Conservation (phyloP, 92 coral and sea anemone species). For the Scolanthus callimorphus region DNA sequence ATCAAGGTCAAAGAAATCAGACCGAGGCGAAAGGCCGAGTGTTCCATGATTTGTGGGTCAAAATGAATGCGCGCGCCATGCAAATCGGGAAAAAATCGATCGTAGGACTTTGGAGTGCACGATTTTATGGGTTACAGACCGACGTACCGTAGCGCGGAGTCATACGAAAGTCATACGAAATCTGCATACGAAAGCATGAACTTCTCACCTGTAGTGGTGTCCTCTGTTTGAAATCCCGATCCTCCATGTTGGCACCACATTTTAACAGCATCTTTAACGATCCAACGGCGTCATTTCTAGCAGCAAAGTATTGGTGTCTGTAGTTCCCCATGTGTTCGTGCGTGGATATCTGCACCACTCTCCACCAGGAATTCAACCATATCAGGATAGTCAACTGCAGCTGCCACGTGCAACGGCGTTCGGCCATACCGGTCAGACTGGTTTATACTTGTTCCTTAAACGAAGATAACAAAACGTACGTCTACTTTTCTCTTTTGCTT, state of each 20-base stretch:
- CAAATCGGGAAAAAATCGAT: too few species aligned
- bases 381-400: constrained; percentile 96
- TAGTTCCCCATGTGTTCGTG: constrained; percentile 69
- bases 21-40: too few species aligned
- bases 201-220: constrained; percentile 87
- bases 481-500: too few species aligned
- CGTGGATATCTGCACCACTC: constrained; percentile 77
- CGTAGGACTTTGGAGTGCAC: too few species aligned
- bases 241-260: constrained; percentile 80
- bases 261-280: constrained; percentile 83
- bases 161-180: too few species aligned
- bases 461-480: neutral
- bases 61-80: too few species aligned
- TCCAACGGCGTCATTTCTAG: constrained; percentile 82
- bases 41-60: too few species aligned
- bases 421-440: constrained; percentile 89
- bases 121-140: too few species aligned
- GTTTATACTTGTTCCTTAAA: constrained; percentile 69
- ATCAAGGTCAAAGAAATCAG: too few species aligned
- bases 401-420: constrained; percentile 89
- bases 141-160: too few species aligned
- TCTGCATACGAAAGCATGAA: too few species aligned
- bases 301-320: constrained; percentile 94
- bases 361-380: constrained; percentile 88
- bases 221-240: constrained; percentile 79